phyloP scores from a whole-genome alignment of 2,888 invertebrate species.

The Oxyteleia sp. region DNA sequence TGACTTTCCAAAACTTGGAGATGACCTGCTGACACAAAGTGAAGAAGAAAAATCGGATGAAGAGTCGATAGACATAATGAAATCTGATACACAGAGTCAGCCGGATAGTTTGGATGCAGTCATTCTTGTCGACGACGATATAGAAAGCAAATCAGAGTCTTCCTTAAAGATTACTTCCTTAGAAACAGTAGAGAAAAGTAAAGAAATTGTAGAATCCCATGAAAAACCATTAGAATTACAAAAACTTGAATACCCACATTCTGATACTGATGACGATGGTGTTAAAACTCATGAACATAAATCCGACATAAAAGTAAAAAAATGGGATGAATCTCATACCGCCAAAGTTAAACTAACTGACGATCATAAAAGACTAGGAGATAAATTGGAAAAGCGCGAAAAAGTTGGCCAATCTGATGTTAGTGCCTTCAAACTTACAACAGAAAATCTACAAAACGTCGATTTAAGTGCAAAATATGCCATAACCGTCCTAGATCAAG shows the following conservation, averaged over 20 bases:
- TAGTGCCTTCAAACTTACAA: slow-evolving; percentile 88
- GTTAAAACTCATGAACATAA: slow-evolving; percentile 84
- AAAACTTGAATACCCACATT: slow-evolving; percentile 23
- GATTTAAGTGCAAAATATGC: slow-evolving; percentile 85
- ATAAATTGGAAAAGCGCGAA: slow-evolving; percentile 82
- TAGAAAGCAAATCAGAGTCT: slow-evolving; percentile 43
- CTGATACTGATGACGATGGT: slow-evolving; percentile 59
- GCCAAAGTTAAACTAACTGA: slow-evolving; percentile 71
- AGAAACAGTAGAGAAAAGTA: slow-evolving; percentile 37
- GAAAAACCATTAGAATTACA: slow-evolving; percentile 10
- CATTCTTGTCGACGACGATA: slow-evolving; percentile 51
- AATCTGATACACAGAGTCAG: slow-evolving; percentile 68
- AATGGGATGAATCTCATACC: slow-evolving; percentile 48
- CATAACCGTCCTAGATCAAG: slow-evolving; percentile 86
- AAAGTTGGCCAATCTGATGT: slow-evolving; percentile 80
- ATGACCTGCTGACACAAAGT: slow-evolving; percentile 73
- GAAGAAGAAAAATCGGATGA: slow-evolving; percentile 69
- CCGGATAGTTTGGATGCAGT: slow-evolving; percentile 66
- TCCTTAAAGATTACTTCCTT: slow-evolving; percentile 56
- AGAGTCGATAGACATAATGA: slow-evolving; percentile 51
- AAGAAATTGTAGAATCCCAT: slow-evolving; percentile 32
- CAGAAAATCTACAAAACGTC: slow-evolving; percentile 82
- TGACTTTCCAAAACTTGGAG: slow-evolving; percentile 62
- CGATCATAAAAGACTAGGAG: slow-evolving; percentile 79
- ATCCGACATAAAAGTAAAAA: slow-evolving; percentile 88